phyloP scores from a whole-genome alignment of 2,113 vertebrate genomes.

The Gracilinanus agilis region DNA sequence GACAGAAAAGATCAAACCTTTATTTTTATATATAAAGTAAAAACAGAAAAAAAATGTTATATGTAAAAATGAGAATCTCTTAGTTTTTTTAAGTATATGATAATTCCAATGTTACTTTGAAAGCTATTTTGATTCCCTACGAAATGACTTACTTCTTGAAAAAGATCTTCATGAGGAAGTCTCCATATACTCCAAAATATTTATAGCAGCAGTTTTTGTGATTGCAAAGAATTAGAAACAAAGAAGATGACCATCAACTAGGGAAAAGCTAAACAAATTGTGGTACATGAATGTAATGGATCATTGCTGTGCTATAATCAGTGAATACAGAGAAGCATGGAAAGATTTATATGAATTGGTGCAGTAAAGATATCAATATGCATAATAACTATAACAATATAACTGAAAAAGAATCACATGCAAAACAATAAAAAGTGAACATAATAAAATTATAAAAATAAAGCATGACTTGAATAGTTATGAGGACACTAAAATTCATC shows the following conservation, averaged over 20 bases:
- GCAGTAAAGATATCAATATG: not conserved
- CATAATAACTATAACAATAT: not conserved
- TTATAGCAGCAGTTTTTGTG: not conserved
- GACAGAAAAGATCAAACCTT: not conserved
- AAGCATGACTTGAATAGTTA: not conserved
- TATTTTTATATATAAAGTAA: not conserved
- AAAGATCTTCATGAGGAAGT: not conserved
- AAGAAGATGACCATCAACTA: not conserved
- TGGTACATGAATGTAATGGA: not conserved
- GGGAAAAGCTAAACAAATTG: not conserved
- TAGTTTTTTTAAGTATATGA: not conserved
- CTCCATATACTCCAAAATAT: not conserved
- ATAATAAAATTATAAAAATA: not conserved
- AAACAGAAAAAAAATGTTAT: not conserved
- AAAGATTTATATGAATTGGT: not conserved
- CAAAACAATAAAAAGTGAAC: not conserved
- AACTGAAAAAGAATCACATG: not conserved
- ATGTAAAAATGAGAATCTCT: not conserved
- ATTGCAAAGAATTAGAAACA: not conserved
- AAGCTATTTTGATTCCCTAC: not conserved
- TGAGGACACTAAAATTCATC: not conserved
- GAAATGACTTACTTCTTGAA: not conserved
- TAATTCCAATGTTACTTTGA: not conserved
- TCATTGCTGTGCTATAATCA: not conserved
- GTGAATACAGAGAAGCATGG: not conserved